These are phyloP conservation scores for Ellobius talpinus DNA, from an alignment of 2,113 vertebrate species.

Conservation along the genomic window DNA sequence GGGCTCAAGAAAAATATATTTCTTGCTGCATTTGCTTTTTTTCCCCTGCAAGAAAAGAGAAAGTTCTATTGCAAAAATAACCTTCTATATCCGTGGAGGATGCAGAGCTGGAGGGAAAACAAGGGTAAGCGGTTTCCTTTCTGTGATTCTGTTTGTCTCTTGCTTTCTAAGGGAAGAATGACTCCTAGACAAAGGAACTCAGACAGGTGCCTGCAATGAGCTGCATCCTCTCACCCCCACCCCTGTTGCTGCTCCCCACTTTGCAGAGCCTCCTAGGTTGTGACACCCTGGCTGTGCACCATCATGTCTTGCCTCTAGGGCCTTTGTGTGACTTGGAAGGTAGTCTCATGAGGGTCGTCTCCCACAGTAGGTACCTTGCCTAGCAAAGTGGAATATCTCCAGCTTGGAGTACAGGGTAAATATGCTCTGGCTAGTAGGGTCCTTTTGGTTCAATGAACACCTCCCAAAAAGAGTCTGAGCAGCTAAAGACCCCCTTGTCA, in stretches of 20 bases:
- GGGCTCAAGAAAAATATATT: slow-evolving; percentile 49
- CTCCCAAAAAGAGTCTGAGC: neutral
- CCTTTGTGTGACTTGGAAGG: neutral
- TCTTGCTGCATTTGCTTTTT: slow-evolving; percentile 63
- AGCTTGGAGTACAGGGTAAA: neutral
- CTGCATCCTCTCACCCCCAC: accelerated
- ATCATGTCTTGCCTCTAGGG: neutral
- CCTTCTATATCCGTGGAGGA: slow-evolving; percentile 63
- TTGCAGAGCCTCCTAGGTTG: neutral
- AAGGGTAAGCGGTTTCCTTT: slow-evolving; percentile 67
- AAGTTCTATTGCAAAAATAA: slow-evolving; percentile 68
- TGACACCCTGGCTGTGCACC: neutral
- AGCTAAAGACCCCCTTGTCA: neutral
- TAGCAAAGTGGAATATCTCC: neutral
- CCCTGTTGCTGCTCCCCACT: neutral
- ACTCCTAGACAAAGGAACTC: slow-evolving; percentile 11
- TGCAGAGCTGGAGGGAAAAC: slow-evolving; percentile 46
- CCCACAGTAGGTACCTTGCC: neutral
- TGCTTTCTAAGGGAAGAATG: slow-evolving; percentile 29
- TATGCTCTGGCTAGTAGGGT: neutral
- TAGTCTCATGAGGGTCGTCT: neutral
- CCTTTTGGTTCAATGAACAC: neutral
- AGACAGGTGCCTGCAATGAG: neutral
- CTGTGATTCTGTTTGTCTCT: slow-evolving; percentile 44
- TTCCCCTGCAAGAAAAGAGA: neutral